phyloP scores from a whole-genome alignment of 2,888 invertebrate genomes.

The Nycteola revayana region DNA sequence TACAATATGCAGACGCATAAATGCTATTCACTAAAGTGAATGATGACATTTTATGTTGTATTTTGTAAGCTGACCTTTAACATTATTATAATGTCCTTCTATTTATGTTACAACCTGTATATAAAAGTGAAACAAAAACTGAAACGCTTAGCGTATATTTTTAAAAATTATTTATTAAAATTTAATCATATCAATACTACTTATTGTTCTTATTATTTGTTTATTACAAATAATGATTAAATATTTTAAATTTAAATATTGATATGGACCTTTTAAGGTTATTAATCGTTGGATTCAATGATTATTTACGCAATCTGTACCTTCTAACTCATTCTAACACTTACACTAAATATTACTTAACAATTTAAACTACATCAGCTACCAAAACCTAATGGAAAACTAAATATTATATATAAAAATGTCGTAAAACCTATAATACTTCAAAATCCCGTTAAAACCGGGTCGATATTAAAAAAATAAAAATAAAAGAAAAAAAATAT shows the following conservation, averaged over 20 bases:
- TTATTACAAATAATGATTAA: conserved; percentile 75
- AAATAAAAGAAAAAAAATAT: conserved; percentile 46
- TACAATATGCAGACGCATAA: too few relatives aligned
- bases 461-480: conserved; percentile 47
- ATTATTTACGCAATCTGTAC: conserved; percentile 53
- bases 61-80: too few relatives aligned
- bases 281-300: conserved; percentile 63
- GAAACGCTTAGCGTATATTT: conserved; percentile 68
- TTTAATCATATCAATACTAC: conserved; percentile 62
- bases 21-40: too few relatives aligned
- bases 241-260: conserved; percentile 72
- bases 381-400: conserved; percentile 49
- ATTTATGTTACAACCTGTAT: too few relatives aligned
- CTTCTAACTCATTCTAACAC: conserved; percentile 52
- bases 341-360: conserved; percentile 51
- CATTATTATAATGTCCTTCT: too few relatives aligned
- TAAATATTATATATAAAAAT: conserved; percentile 41
- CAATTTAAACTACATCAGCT: conserved; percentile 58
- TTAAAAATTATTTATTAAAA: conserved; percentile 33
- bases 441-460: conserved; percentile 75
- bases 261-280: conserved; percentile 81
- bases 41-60: too few relatives aligned
- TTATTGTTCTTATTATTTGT: conserved; percentile 75
- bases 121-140: conserved; percentile 32
- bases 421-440: conserved; percentile 75